Conservation (phyloP, 2,113 vertebrate species). For the Ceuthmochares aereus region DNA sequence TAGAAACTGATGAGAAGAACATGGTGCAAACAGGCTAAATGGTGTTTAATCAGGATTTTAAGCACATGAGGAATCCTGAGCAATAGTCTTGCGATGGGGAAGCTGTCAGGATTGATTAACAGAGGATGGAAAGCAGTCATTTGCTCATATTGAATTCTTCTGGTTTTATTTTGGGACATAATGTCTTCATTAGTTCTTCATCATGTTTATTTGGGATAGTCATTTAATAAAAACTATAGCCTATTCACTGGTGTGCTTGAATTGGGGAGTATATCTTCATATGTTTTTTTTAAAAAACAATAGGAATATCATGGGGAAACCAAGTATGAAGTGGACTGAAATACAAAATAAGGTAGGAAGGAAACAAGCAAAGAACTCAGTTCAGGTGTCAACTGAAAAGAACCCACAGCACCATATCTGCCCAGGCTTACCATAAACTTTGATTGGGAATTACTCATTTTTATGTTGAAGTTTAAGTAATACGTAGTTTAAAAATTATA, state of each 20-base stretch:
- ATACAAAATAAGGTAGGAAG: background rate
- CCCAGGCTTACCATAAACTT: rapidly evolving
- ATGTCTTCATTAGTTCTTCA: background rate
- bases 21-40: background rate
- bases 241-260: background rate
- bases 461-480: background rate
- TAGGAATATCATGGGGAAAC: background rate
- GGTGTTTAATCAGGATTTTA: background rate
- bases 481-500: background rate
- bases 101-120: conserved; percentile 5
- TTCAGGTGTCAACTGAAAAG: background rate
- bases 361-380: background rate
- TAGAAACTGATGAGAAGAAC: background rate
- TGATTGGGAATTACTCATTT: background rate
- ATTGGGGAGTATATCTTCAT: background rate
- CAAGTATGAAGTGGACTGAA: background rate
- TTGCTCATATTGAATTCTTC: background rate
- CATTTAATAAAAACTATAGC: rapidly evolving
- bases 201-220: background rate
- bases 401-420: background rate
- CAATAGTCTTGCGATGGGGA: background rate
- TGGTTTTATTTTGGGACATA: background rate
- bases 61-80: background rate
- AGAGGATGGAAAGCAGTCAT: background rate
- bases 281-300: background rate